phyloP scores from a whole-genome alignment of 2,888 invertebrate genomes.

The Melanophora roralis region DNA sequence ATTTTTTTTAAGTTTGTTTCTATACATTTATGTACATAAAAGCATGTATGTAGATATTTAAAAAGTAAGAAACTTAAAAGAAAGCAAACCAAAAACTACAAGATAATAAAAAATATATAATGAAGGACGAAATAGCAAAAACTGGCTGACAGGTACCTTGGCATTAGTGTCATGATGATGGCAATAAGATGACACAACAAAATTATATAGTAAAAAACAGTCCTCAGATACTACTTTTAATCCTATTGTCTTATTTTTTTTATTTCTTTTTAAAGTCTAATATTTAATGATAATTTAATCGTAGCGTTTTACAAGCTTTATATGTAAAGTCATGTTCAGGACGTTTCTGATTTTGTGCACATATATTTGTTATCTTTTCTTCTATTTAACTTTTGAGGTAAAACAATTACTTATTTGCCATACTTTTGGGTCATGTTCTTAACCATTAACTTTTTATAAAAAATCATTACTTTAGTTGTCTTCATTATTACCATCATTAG shows the following conservation, averaged over 20 bases:
- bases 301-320: not conserved
- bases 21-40: too few relatives aligned
- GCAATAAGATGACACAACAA: conserved; percentile 25
- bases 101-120: not conserved
- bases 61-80: too few relatives aligned
- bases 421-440: conserved; percentile 16
- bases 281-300: too few relatives aligned
- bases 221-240: not conserved
- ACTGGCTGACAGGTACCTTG: conserved; percentile 33
- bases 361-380: not conserved
- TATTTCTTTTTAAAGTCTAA: too few relatives aligned
- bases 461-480: not conserved
- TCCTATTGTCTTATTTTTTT: too few relatives aligned
- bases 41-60: too few relatives aligned
- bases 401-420: conserved; percentile 7
- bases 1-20: too few relatives aligned
- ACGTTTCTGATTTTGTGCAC: too few relatives aligned
- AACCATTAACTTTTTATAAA: conserved; percentile 9
- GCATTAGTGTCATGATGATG: conserved; percentile 35
- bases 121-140: not conserved
- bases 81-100: not conserved
- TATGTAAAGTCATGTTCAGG: conserved; percentile 35
- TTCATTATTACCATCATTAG: not conserved
- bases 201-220: not conserved
- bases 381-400: too few relatives aligned